A percentile compares a stretch with the other conserved stretches of the same genome.
Conservation (phyloP, 2,888 invertebrate species). For the Cheilosia vernalis region DNA sequence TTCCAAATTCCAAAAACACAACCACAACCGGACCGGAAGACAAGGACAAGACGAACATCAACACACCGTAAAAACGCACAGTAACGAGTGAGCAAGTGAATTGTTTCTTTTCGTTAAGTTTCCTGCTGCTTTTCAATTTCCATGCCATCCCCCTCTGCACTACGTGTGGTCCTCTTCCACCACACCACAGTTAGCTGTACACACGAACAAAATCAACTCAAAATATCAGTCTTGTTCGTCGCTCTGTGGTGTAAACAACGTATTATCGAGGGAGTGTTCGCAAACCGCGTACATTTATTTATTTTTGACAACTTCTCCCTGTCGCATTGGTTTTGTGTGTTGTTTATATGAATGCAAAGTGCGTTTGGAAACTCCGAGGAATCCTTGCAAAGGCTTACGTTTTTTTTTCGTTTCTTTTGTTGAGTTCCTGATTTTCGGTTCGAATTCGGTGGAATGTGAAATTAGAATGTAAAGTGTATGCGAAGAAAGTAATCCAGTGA, state of each 20-base stretch:
- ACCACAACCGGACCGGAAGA: slow-evolving; percentile 20
- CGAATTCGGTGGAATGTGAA: slow-evolving; percentile 31
- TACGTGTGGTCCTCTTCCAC: slow-evolving; percentile 41
- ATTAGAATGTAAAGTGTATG: slow-evolving; percentile 20
- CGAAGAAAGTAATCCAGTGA: slow-evolving; percentile 5
- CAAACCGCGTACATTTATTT: slow-evolving; percentile 55
- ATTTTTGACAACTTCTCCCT: slow-evolving; percentile 40
- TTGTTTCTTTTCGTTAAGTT: slow-evolving; percentile 62
- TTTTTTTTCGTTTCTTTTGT: slow-evolving; percentile 16
- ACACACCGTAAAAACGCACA: slow-evolving; percentile 14
- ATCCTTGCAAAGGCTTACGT: slow-evolving; percentile 10
- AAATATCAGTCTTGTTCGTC: slow-evolving; percentile 65
- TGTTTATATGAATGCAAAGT: slow-evolving; percentile 15
- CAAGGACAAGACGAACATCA: neutral
- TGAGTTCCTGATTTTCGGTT: slow-evolving; percentile 31
- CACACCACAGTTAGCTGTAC: slow-evolving; percentile 8
- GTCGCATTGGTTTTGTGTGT: slow-evolving; percentile 35
- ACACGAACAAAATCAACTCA: slow-evolving; percentile 54
- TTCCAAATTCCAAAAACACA: neutral
- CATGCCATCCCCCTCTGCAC: slow-evolving; percentile 24
- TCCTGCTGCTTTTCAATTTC: slow-evolving; percentile 4
- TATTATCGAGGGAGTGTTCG: slow-evolving; percentile 38
- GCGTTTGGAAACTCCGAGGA: slow-evolving; percentile 13
- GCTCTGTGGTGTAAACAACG: slow-evolving; percentile 63
- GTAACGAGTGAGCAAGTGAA: slow-evolving; percentile 40